Evolutionary conservation across 2,113 vertebrate species (phyloP).

Genomic region (Syrrhaptes paradoxus): DNA sequence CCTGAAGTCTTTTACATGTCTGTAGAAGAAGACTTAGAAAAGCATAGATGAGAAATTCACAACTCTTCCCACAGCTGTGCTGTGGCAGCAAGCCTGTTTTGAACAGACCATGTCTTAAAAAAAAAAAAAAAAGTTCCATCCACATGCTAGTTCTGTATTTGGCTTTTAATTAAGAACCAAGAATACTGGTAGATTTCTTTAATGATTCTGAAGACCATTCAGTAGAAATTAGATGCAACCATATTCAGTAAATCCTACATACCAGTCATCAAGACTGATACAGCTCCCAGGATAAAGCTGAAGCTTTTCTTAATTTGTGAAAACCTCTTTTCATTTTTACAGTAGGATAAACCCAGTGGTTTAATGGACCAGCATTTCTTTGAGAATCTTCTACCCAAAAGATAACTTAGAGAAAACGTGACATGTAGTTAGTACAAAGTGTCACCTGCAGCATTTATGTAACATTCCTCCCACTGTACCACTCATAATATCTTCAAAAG

Average conservation of each 20-base stretch:
- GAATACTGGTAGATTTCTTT: not conserved
- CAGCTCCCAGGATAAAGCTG: not conserved
- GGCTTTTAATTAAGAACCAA: not conserved
- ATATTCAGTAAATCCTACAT: not conserved
- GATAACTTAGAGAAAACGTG: slow-evolving; percentile 3
- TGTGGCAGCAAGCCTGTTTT: not conserved
- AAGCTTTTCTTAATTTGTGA: slow-evolving; percentile 10
- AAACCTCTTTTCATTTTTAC: not conserved
- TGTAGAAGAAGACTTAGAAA: not conserved
- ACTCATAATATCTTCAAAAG: slow-evolving; percentile 51
- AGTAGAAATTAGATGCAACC: not conserved
- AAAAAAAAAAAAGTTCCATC: not conserved
- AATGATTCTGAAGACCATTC: slow-evolving; percentile 2
- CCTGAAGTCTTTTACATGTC: not conserved
- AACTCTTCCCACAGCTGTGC: not conserved
- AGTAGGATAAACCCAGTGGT: not conserved
- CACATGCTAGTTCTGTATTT: not conserved
- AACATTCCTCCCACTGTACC: slow-evolving; percentile 37
- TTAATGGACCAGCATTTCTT: slow-evolving; percentile 24
- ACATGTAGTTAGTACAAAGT: slow-evolving; percentile 38
- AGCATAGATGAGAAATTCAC: not conserved
- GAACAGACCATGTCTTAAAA: not conserved
- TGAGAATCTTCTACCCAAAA: slow-evolving; percentile 19
- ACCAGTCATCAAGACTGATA: not conserved
- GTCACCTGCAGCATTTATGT: slow-evolving; percentile 51